Percentiles rank a stretch among this genome's conserved stretches.
Evolutionary conservation across 2,797 vertebrate species (phyloP).

Genomic region (Crenuchus spilurus): DNA sequence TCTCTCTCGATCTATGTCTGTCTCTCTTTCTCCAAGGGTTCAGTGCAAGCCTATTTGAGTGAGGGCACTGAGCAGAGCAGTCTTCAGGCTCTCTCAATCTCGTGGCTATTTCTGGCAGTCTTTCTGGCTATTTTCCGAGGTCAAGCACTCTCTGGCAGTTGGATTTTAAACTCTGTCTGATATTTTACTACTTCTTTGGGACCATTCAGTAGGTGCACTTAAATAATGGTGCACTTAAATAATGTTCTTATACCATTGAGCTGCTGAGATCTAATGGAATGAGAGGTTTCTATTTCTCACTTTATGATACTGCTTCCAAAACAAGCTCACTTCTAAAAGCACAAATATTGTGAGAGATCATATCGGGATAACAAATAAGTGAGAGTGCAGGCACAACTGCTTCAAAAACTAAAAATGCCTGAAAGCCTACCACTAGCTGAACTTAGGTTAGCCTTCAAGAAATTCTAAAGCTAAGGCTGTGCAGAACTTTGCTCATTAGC

Average conservation of each 20-base stretch:
- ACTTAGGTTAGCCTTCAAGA: background rate
- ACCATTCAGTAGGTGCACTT: background rate
- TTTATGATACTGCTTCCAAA: background rate
- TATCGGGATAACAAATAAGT: background rate
- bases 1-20: background rate
- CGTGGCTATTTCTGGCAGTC: conserved; percentile 35
- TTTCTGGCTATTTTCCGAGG: conserved; percentile 18
- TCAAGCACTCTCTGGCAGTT: conserved; percentile 15
- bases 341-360: background rate
- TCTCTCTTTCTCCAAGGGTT: background rate
- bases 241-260: background rate
- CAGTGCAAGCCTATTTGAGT: background rate
- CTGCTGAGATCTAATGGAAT: background rate
- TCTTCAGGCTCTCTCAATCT: background rate
- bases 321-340: background rate
- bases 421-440: background rate
- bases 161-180: conserved; percentile 30
- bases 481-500: no score
- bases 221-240: background rate
- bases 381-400: background rate
- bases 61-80: background rate
- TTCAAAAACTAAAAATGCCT: background rate
- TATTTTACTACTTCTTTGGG: conserved; percentile 13
- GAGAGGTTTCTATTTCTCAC: background rate
- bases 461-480: background rate